Base-by-base conservation (phyloP, 2,888 invertebrate genomes). In the Dryocosmus kuriphilus region DNA sequence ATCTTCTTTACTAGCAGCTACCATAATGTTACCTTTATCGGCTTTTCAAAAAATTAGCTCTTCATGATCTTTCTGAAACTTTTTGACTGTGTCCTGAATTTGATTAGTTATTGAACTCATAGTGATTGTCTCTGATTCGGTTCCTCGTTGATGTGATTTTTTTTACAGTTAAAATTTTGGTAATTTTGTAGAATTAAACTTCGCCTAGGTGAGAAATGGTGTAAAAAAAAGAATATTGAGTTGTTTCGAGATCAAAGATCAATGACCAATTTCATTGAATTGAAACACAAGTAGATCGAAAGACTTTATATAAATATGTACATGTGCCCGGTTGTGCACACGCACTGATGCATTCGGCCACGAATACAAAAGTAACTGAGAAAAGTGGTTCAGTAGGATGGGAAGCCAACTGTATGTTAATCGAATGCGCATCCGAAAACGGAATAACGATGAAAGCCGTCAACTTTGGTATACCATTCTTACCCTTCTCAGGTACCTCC, bases 401-500 rank as follows among this genome's bases (percentile, higher is more conserved):
- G 85, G 86, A 88, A 85, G 87, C 86, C 86, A 87, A 90, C 89
- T 89, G 88, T 89, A 90, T 89, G 89, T 89, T 90, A 90, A 90
- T 90, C 87, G 87, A 88, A 89, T 88, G 87, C 87, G 85, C 88
- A 85, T 86, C 88, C 88, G 89, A 89, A 89, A 89, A 88, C 88
- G 89, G 87, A 90, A 89, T 89, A 88, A 89, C 88, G 85, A 88
- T 86, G 86, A 84, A 83, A 85, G 83, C 83, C 82, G 84, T 86
- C 85, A 84, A 83, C 82, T 35, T 35, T 35, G 11, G 35, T 16
- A 41, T 41, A 41, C 41, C 41, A 83, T 85, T 84, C 82, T 82
- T 82, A 83, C 84, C 82, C 65, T 76, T 71, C 81, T 80, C 78
- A 74, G 77, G 77, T 57, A 57, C 62, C 74, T 74, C 41, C 67